These are phyloP conservation scores for Amniataba percoides DNA, from an alignment of 2,797 vertebrate genomes.

Conservation along the genomic window DNA sequence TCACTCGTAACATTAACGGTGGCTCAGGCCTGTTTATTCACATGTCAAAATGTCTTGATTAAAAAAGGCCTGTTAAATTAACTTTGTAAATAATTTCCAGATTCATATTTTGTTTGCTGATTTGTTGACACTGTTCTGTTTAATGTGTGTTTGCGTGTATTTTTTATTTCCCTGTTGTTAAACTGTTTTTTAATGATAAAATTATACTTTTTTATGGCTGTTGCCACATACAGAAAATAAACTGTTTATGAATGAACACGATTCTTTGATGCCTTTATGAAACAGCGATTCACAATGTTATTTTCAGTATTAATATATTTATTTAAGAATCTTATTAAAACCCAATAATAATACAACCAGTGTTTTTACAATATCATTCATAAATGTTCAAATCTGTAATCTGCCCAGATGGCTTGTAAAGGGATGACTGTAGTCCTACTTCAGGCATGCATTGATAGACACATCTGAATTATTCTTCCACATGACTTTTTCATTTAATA, in stretches of 20 bases:
- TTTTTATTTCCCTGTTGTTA: slow-evolving; percentile 15
- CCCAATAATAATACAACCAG: neutral
- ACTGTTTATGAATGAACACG: slow-evolving; percentile 27
- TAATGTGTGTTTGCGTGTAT: slow-evolving; percentile 15
- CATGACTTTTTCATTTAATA: too few relatives aligned
- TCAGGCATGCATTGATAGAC: neutral
- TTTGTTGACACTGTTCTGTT: slow-evolving; percentile 4
- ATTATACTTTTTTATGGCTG: slow-evolving; percentile 11
- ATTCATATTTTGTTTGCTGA: neutral
- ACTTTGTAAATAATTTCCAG: slow-evolving; percentile 8
- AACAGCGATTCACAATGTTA: too few relatives aligned
- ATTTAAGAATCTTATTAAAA: neutral
- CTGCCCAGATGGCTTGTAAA: neutral
- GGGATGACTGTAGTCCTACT: neutral
- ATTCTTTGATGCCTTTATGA: neutral
- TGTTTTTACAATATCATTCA: neutral
- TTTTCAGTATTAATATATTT: neutral
- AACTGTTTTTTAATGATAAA: slow-evolving; percentile 33
- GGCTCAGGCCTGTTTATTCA: neutral
- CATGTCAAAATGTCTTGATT: neutral
- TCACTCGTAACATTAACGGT: neutral
- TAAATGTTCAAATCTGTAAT: neutral
- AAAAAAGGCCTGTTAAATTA: neutral
- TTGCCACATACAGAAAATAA: slow-evolving; percentile 47
- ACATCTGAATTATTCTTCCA: neutral